A percentile compares a stretch with the other conserved stretches of the same genome.
phyloP scores from a whole-genome alignment of 2,113 vertebrate genomes.

The Brachyhypopomus occidentalis region DNA sequence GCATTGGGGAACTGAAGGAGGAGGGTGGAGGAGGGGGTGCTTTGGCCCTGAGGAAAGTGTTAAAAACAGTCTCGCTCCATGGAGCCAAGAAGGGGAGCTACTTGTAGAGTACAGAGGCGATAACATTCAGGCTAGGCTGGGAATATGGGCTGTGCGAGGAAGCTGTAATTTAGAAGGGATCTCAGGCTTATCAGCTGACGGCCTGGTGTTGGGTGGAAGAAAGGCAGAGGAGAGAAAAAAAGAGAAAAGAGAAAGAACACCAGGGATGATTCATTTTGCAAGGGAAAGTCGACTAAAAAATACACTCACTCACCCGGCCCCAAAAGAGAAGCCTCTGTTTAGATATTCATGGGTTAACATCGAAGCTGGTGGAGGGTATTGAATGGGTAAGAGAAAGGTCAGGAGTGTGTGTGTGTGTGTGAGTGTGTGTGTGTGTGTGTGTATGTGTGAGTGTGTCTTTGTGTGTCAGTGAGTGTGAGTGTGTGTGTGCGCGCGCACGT shows the following conservation, averaged over 20 bases:
- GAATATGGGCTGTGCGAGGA: slow-evolving; percentile 62
- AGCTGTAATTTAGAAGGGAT: slow-evolving; percentile 73
- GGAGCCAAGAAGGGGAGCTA: slow-evolving; percentile 45
- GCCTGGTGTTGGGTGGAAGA: slow-evolving; percentile 51
- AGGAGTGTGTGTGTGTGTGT: not conserved
- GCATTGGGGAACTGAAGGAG: slow-evolving; percentile 3
- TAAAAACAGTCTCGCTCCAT: slow-evolving; percentile 44
- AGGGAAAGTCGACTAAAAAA: slow-evolving; percentile 44
- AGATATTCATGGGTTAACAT: slow-evolving; percentile 57
- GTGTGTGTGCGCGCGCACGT: not conserved
- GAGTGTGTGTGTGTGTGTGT: not conserved
- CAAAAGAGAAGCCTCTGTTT: slow-evolving; percentile 18
- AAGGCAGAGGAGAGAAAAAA: not conserved
- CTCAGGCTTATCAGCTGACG: slow-evolving; percentile 68
- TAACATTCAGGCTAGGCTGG: slow-evolving; percentile 52
- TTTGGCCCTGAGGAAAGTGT: slow-evolving; percentile 31
- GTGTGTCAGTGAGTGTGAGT: not conserved
- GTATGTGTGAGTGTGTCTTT: not conserved
- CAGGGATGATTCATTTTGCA: slow-evolving; percentile 53
- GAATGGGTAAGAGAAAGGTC: slow-evolving; percentile 46
- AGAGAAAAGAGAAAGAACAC: slow-evolving; percentile 23
- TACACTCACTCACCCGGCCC: slow-evolving; percentile 28
- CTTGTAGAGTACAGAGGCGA: slow-evolving; percentile 40
- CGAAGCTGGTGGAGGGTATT: slow-evolving; percentile 35
- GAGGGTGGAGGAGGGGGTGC: not conserved